A percentile compares a stretch with the other conserved stretches of the same genome.
Evolutionary conservation across 2,113 vertebrate genomes (phyloP).

Genomic region (Camarhynchus parvulus): DNA sequence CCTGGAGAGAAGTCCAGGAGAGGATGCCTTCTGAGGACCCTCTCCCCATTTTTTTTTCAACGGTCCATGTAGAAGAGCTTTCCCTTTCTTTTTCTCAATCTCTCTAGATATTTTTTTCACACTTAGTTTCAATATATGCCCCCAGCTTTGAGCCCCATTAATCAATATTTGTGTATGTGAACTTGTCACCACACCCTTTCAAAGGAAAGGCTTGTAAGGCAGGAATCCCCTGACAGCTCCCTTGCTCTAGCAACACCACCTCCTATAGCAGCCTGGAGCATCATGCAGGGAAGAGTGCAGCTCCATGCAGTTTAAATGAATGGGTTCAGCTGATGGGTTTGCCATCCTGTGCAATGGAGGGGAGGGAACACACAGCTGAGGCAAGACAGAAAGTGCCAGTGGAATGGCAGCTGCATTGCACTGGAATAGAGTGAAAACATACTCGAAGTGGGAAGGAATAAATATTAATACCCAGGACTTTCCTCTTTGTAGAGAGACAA

Average conservation of each 20-base stretch:
- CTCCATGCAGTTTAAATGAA: not conserved
- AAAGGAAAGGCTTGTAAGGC: not conserved
- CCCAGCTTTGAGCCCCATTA: not conserved
- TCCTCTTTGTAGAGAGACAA: not conserved
- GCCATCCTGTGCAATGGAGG: not conserved
- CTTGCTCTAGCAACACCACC: not conserved
- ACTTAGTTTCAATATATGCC: not conserved
- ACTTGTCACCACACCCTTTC: accelerated
- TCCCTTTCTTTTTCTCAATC: not conserved
- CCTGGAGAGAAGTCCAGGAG: not conserved
- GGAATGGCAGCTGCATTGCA: not conserved
- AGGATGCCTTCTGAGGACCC: not conserved
- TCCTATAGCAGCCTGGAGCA: not conserved
- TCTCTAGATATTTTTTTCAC: not conserved
- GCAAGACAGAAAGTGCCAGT: not conserved
- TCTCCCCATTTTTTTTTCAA: not conserved
- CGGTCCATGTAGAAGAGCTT: not conserved
- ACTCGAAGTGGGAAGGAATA: not conserved
- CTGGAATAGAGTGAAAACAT: not conserved
- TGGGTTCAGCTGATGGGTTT: not conserved
- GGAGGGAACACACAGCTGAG: not conserved
- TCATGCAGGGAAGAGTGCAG: not conserved
- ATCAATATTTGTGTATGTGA: not conserved
- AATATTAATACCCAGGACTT: not conserved
- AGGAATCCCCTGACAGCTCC: accelerated